Evolutionary conservation across 2,113 vertebrate genomes (phyloP).

Genomic region (Phalacrocorax aristotelis): DNA sequence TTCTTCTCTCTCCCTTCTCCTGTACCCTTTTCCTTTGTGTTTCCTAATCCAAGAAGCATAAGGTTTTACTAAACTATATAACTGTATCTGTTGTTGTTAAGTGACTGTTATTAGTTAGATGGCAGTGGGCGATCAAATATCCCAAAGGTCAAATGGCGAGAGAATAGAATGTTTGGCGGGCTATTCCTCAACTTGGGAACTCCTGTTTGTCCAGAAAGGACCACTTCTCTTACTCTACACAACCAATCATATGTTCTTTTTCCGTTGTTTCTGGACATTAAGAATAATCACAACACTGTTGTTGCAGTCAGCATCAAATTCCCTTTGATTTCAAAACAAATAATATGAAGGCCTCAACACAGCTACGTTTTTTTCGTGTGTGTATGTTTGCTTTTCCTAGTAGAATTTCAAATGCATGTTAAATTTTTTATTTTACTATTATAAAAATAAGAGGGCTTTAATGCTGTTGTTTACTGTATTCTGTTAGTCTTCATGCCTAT

Average conservation of each 20-base stretch:
- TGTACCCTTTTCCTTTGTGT: background rate
- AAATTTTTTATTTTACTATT: background rate
- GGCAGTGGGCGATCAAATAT: background rate
- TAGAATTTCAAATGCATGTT: background rate
- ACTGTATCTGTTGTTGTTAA: background rate
- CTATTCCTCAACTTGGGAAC: background rate
- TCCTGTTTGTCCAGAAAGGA: background rate
- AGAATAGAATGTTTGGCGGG: background rate
- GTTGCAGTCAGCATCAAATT: background rate
- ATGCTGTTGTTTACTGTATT: background rate
- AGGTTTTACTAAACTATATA: background rate
- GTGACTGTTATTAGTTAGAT: background rate
- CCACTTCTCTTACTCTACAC: background rate
- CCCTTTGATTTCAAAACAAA: background rate
- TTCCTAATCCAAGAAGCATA: background rate
- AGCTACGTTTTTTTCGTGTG: background rate
- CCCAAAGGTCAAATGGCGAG: background rate
- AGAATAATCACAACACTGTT: background rate
- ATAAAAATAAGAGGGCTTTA: background rate
- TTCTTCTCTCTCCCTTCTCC: background rate
- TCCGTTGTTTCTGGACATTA: background rate
- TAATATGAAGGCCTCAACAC: background rate
- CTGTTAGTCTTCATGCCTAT: background rate
- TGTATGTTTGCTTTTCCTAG: background rate
- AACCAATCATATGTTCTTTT: background rate